Conservation (phyloP, 1,140 invertebrate genomes). For the Lithobius niger region DNA sequence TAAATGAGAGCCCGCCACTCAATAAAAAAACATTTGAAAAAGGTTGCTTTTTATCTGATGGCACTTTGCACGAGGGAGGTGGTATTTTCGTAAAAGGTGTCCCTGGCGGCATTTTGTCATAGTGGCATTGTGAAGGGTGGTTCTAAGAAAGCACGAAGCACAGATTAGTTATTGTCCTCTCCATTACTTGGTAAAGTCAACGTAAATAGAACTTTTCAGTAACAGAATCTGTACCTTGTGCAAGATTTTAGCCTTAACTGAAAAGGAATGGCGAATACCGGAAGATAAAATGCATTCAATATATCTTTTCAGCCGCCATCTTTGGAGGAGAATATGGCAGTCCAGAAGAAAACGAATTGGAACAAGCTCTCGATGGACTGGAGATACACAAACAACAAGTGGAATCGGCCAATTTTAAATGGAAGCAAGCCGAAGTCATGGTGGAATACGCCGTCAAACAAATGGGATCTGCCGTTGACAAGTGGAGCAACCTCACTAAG, state of each 20-base stretch:
- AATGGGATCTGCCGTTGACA: slow-evolving; percentile 33
- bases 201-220: neutral
- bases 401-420: slow-evolving; percentile 40
- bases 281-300: slow-evolving; percentile 2
- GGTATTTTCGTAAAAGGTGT: neutral
- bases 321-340: slow-evolving; percentile 42
- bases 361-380: slow-evolving; percentile 39
- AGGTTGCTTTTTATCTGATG: too few relatives aligned
- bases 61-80: too few relatives aligned
- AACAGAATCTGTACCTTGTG: neutral
- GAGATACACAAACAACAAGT: slow-evolving; percentile 39
- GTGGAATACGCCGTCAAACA: slow-evolving; percentile 38
- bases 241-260: too few relatives aligned
- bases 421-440: slow-evolving; percentile 38
- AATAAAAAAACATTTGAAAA: too few relatives aligned
- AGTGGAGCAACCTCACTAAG: slow-evolving; percentile 36
- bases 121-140: too few relatives aligned
- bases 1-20: too few relatives aligned
- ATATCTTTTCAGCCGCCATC: slow-evolving; percentile 18
- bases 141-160: neutral
- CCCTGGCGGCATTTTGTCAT: neutral
- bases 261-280: too few relatives aligned
- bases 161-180: neutral
- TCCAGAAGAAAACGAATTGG: slow-evolving; percentile 37
- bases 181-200: neutral